phyloP scores from a whole-genome alignment of 2,797 vertebrate species.

The Crotalus adamanteus region DNA sequence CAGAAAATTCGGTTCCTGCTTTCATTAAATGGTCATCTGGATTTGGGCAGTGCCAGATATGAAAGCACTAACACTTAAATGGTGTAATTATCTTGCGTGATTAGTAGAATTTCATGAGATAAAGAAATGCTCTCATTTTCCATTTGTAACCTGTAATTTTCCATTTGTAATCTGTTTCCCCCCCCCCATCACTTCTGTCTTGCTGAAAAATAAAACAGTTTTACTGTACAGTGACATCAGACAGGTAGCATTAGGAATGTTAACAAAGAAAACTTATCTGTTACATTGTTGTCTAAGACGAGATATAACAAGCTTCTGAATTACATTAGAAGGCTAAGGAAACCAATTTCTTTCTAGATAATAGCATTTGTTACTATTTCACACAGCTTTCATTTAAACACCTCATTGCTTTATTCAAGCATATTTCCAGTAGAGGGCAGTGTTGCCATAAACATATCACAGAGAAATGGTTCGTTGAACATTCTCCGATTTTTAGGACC shows the following conservation, averaged over 20 bases:
- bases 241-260: not conserved
- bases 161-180: not conserved
- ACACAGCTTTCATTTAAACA: not conserved
- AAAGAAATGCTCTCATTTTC: not conserved
- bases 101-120: not conserved
- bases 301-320: not conserved
- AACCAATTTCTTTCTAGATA: not conserved
- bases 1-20: not conserved
- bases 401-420: rapidly evolving
- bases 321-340: not conserved
- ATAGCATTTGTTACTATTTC: not conserved
- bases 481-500: not conserved
- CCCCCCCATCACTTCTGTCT: not conserved
- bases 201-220: not conserved
- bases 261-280: not conserved
- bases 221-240: not conserved
- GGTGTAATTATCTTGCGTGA: not conserved
- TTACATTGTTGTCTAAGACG: not conserved
- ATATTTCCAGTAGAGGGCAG: conserved; percentile 61
- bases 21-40: not conserved
- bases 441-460: conserved; percentile 39
- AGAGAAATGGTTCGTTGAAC: not conserved
- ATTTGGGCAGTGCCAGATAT: not conserved
- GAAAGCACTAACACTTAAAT: not conserved
- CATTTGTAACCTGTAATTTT: not conserved